Percentiles rank a stretch among this genome's conserved stretches.
Evolutionary conservation across 2,888 invertebrate genomes (phyloP).

Genomic region (Callyntrura guangdongensis): DNA sequence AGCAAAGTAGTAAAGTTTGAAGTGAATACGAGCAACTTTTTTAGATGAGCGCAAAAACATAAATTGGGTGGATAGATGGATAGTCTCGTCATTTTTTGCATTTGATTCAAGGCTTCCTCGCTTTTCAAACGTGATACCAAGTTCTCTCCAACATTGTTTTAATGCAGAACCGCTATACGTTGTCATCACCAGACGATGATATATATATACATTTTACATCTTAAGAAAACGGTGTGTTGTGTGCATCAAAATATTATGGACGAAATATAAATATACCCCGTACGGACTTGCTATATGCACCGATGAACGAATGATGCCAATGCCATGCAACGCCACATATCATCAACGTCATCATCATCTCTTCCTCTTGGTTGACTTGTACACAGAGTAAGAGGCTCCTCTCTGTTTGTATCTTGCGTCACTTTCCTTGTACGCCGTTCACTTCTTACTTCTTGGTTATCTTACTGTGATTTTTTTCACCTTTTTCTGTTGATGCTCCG

Average conservation of each 20-base stretch:
- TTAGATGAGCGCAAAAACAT: not conserved
- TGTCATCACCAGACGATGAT: not conserved
- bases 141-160: not conserved
- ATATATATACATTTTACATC: not conserved
- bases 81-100: slow-evolving; percentile 1
- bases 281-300: slow-evolving; percentile 2
- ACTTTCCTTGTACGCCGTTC: slow-evolving; percentile 7
- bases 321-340: slow-evolving; percentile 42
- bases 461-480: slow-evolving; percentile 35
- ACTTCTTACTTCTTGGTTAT: slow-evolving; percentile 1
- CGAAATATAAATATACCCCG: not conserved
- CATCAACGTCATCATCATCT: slow-evolving; percentile 50
- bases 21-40: not conserved
- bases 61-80: not conserved
- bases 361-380: slow-evolving; percentile 22
- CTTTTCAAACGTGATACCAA: not conserved
- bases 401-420: not conserved
- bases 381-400: slow-evolving; percentile 17
- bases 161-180: not conserved
- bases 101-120: not conserved
- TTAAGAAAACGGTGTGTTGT: not conserved
- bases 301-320: slow-evolving; percentile 47
- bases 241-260: not conserved
- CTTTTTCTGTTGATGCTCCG: not conserved
- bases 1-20: slow-evolving; percentile 27